Percentiles rank a stretch among this genome's conserved stretches.
These are phyloP conservation scores for Onthophagus sagittarius DNA, from an alignment of 2,888 invertebrate genomes.

Conservation along the genomic window DNA sequence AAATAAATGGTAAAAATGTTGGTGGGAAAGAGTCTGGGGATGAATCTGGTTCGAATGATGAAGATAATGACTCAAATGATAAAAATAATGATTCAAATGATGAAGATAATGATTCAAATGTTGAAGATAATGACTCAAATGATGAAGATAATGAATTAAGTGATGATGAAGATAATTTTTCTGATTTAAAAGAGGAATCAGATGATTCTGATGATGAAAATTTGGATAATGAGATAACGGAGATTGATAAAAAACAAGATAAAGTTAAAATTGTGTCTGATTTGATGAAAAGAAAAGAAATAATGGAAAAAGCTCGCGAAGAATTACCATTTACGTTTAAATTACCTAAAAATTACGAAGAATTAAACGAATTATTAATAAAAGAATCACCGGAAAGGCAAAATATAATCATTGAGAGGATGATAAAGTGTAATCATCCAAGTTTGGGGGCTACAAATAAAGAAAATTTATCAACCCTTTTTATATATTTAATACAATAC, in stretches of 20 bases:
- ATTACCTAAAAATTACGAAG: conserved; percentile 62
- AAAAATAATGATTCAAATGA: conserved; percentile 36
- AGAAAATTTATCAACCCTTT: conserved; percentile 68
- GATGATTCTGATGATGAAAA: conserved; percentile 18
- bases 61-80: conserved; percentile 41
- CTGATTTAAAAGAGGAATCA: conserved; percentile 28
- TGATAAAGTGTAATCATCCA: conserved; percentile 86
- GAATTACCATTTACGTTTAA: conserved; percentile 58
- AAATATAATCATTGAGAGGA: conserved; percentile 67
- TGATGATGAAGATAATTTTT: conserved; percentile 37
- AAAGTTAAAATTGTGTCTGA: conserved; percentile 39
- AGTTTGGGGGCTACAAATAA: conserved; percentile 75
- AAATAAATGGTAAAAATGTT: conserved; percentile 37
- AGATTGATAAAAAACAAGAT: conserved; percentile 22
- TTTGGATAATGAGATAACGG: conserved; percentile 21
- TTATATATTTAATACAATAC: conserved; percentile 73
- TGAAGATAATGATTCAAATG: conserved; percentile 42
- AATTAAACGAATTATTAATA: conserved; percentile 59
- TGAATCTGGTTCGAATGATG: conserved; percentile 40
- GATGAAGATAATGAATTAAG: conserved; percentile 27
- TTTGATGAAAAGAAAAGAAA: conserved; percentile 46
- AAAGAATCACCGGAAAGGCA: conserved; percentile 63
- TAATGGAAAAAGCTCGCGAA: conserved; percentile 54
- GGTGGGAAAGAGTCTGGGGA: conserved; percentile 36
- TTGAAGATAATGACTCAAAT: conserved; percentile 37